Conservation (phyloP, 1,140 invertebrate species). For the Portunus trituberculatus region DNA sequence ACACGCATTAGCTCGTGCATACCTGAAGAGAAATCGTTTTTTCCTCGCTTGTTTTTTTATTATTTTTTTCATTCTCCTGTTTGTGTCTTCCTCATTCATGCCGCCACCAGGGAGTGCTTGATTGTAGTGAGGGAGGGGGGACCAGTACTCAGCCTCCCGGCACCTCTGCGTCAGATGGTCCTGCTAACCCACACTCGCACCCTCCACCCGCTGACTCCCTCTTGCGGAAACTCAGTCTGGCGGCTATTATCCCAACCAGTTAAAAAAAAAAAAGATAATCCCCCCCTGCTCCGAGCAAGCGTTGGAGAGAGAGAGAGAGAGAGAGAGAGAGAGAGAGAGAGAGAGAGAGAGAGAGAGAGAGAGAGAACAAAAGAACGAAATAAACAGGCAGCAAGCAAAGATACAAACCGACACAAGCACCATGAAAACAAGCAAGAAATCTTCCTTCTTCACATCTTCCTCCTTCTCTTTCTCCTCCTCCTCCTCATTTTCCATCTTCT, state of each 20-base stretch:
- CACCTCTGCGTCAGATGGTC: conserved; percentile 6
- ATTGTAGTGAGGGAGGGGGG: too few species aligned
- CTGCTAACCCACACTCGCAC: neutral
- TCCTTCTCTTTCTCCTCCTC: neutral
- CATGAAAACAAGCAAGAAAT: conserved; percentile 2
- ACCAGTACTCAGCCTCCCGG: neutral
- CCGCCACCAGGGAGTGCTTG: neutral
- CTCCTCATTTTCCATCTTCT: neutral
- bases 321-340: conserved; percentile 56
- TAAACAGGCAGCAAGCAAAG: neutral
- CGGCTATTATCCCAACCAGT: conserved; percentile 8
- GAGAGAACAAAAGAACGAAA: neutral
- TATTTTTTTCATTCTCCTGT: neutral
- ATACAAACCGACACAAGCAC: conserved; percentile 19
- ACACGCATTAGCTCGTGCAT: neutral
- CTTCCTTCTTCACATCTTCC: neutral
- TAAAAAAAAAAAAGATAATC: conserved; percentile 9
- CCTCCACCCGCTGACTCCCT: neutral
- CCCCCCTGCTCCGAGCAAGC: neutral
- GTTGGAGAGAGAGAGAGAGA: conserved; percentile 45
- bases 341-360: conserved; percentile 52
- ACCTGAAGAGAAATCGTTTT: neutral
- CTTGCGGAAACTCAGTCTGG: conserved; percentile 18
- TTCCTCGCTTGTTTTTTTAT: neutral
- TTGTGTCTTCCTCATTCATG: neutral